A percentile compares a stretch with the other conserved stretches of the same genome.
Conservation (phyloP, 2,113 vertebrate species). For the Scolopax mira region DNA sequence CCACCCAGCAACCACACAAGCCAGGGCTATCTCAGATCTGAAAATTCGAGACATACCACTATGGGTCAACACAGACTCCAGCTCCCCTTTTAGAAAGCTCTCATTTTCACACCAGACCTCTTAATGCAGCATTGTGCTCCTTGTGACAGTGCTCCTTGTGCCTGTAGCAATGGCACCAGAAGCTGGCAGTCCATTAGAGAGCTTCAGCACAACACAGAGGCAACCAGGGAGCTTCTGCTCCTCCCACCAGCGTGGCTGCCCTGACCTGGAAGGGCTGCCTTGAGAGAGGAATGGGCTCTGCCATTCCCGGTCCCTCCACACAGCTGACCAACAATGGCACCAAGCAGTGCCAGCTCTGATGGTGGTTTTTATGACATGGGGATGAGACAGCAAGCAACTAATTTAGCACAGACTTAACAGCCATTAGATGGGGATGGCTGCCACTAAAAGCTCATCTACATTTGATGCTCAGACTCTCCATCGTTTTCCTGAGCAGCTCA, state of each 20-base stretch:
- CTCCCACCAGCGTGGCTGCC: accelerated
- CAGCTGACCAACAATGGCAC: accelerated
- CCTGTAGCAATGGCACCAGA: neutral
- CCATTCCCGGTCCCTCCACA: neutral
- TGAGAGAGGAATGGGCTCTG: neutral
- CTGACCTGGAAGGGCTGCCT: neutral
- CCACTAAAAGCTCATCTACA: neutral
- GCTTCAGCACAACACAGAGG: neutral
- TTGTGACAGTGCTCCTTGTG: accelerated
- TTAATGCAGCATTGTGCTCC: neutral
- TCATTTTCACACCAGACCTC: neutral
- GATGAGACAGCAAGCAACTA: neutral
- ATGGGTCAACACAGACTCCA: neutral
- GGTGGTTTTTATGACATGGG: neutral
- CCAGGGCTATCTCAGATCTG: neutral
- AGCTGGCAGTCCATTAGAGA: neutral
- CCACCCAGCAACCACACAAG: neutral
- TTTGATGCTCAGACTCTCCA: neutral
- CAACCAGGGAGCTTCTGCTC: neutral
- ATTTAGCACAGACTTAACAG: conserved; percentile 8
- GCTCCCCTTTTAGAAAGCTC: neutral
- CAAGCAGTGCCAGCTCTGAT: neutral
- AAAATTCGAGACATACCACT: neutral
- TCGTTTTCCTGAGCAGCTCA: neutral
- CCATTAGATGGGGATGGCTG: neutral